A percentile compares a stretch with the other conserved stretches of the same genome.
Conservation (phyloP, 2,113 vertebrate species). For the Eclectus roratus region DNA sequence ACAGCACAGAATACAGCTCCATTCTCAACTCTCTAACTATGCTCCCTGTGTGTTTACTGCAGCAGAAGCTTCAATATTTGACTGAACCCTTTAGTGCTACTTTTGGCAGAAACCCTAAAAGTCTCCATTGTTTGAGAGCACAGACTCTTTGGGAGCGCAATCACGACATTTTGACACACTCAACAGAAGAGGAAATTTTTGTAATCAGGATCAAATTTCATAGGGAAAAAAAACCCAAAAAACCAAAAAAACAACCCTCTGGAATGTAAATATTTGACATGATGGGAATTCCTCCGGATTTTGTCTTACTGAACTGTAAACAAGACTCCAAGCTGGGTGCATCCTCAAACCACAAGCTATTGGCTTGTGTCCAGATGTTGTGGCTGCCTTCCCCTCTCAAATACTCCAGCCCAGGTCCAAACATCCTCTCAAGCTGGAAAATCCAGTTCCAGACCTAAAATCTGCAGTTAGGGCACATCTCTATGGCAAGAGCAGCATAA, state of each 20-base stretch:
- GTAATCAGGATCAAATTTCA: neutral
- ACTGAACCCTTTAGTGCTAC: neutral
- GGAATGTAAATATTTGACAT: neutral
- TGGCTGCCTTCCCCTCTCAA: neutral
- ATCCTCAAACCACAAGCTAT: slow-evolving; percentile 28
- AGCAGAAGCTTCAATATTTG: slow-evolving; percentile 11
- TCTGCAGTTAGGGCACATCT: neutral
- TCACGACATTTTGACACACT: slow-evolving; percentile 20
- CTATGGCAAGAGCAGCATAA: neutral
- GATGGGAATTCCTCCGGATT: neutral
- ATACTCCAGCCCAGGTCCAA: neutral
- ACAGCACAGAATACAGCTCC: neutral
- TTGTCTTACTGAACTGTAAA: neutral
- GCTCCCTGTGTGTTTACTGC: neutral
- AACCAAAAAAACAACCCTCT: neutral
- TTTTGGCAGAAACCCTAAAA: slow-evolving; percentile 43
- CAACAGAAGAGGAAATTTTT: neutral
- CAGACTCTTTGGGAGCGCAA: slow-evolving; percentile 29
- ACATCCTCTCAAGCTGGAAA: neutral
- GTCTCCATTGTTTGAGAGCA: slow-evolving; percentile 34
- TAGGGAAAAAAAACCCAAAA: neutral
- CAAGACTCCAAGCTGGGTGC: slow-evolving; percentile 17
- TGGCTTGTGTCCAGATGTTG: slow-evolving; percentile 22
- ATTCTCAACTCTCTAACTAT: neutral
- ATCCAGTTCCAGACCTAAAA: neutral